Percentiles rank a stretch among this genome's conserved stretches.
phyloP scores from a whole-genome alignment of 2,797 vertebrate species.

The Glyptemys insculpta region DNA sequence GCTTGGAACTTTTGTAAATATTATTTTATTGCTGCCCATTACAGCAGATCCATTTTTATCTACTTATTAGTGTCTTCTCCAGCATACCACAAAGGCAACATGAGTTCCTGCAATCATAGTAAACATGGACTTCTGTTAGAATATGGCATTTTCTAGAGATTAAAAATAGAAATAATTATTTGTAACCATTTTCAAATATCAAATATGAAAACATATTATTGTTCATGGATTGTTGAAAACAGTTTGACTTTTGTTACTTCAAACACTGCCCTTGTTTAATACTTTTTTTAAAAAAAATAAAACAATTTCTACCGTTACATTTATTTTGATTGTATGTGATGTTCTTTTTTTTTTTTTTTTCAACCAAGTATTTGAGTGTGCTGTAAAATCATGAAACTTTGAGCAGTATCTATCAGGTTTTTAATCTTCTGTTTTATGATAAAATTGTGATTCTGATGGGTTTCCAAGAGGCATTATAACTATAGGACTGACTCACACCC shows the following conservation, averaged over 20 bases:
- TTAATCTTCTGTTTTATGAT: not conserved
- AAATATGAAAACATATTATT: not conserved
- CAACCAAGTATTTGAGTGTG: not conserved
- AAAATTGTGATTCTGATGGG: not conserved
- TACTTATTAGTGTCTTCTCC: not conserved
- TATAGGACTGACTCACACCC: not conserved
- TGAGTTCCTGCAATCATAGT: not conserved
- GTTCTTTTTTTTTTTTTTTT: not conserved
- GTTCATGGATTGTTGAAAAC: not conserved
- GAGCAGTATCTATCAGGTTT: not conserved
- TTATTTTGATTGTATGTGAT: too few relatives aligned
- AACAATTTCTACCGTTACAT: not conserved
- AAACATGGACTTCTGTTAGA: not conserved
- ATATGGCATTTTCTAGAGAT: not conserved
- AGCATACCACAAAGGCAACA: not conserved
- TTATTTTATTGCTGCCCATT: slow-evolving; percentile 9
- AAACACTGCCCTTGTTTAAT: not conserved
- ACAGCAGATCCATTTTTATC: not conserved
- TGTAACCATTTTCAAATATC: not conserved
- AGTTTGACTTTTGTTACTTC: not conserved
- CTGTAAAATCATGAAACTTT: not conserved
- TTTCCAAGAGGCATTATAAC: not conserved
- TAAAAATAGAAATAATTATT: not conserved
- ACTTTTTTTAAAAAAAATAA: not conserved
- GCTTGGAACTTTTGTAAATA: slow-evolving; percentile 1